A percentile compares a stretch with the other conserved stretches of the same genome.
phyloP scores from a whole-genome alignment of 2,888 invertebrate species.

The Ochlodes sylvanus region DNA sequence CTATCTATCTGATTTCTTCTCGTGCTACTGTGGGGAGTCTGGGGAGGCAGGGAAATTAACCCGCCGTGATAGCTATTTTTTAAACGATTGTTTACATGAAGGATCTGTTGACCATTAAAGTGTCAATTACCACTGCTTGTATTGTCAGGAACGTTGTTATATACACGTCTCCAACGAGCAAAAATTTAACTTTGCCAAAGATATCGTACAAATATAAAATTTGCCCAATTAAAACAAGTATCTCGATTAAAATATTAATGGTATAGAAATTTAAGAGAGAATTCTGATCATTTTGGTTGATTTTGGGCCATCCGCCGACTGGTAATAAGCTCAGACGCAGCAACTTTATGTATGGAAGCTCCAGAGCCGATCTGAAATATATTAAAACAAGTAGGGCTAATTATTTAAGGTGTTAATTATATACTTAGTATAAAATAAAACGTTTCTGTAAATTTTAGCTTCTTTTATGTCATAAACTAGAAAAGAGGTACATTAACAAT shows the following conservation, averaged over 20 bases:
- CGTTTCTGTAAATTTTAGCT: no score
- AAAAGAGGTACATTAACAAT: no score
- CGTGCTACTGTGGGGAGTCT: no score
- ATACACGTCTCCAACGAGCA: slow-evolving; percentile 13
- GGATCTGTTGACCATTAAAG: background rate
- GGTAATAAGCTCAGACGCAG: background rate
- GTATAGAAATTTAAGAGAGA: background rate
- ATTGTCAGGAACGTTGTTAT: slow-evolving; percentile 14
- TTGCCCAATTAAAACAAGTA: slow-evolving; percentile 8
- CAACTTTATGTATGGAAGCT: slow-evolving; percentile 6
- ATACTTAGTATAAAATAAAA: no score
- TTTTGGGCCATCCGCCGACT: slow-evolving; percentile 9
- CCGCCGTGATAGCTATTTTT: no score
- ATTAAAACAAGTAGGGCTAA: background rate
- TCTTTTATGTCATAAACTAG: no score
- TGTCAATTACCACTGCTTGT: background rate
- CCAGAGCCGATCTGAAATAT: slow-evolving; percentile 5
- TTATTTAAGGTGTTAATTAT: no score
- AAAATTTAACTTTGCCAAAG: slow-evolving; percentile 14
- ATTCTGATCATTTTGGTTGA: background rate
- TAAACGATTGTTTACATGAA: no score
- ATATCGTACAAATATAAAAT: slow-evolving; percentile 12
- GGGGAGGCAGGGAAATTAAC: no score
- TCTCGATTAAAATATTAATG: background rate
- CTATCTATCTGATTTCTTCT: no score